These are phyloP conservation scores for Drosophila testacea DNA, from an alignment of 2,888 invertebrate genomes.

Conservation along the genomic window DNA sequence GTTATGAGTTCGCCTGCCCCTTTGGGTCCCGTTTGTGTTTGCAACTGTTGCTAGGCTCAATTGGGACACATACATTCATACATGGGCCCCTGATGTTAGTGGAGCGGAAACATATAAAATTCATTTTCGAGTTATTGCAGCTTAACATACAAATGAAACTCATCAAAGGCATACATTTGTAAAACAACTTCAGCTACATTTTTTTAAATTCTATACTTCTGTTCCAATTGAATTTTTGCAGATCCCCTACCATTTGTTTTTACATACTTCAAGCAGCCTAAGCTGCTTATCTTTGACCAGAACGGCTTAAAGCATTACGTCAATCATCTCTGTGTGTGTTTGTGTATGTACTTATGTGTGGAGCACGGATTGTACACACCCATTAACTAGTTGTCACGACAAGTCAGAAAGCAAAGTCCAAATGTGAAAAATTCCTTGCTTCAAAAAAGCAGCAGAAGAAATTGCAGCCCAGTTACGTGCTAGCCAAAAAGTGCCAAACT, in stretches of 20 bases:
- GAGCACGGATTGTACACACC: constrained; percentile 12
- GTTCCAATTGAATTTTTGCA: constrained; percentile 1
- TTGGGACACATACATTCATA: background rate
- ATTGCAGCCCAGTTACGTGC: constrained; percentile 43
- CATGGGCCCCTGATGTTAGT: constrained; percentile 5
- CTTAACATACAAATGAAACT: constrained; percentile 4
- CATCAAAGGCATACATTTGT: constrained; percentile 9
- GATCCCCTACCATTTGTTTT: constrained; percentile 10
- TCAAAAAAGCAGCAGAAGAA: constrained; percentile 25
- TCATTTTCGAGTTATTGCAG: constrained; percentile 29
- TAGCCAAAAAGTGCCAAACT: constrained; percentile 37
- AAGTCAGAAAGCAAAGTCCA: constrained; percentile 12
- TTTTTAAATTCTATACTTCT: background rate
- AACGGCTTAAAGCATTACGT: constrained; percentile 21
- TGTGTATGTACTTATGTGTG: constrained; percentile 2
- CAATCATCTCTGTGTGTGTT: constrained; percentile 6
- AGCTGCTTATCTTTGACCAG: constrained; percentile 15
- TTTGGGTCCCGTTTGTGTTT: constrained; percentile 38
- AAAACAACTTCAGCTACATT: background rate
- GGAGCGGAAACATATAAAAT: constrained; percentile 18
- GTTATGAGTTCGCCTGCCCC: constrained; percentile 30
- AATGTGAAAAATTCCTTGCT: constrained; percentile 17
- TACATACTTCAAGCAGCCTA: background rate
- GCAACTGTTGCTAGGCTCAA: constrained; percentile 18
- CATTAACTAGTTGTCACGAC: constrained; percentile 42